These are phyloP conservation scores for Agapornis roseicollis DNA, from an alignment of 2,113 vertebrate genomes.

Conservation along the genomic window DNA sequence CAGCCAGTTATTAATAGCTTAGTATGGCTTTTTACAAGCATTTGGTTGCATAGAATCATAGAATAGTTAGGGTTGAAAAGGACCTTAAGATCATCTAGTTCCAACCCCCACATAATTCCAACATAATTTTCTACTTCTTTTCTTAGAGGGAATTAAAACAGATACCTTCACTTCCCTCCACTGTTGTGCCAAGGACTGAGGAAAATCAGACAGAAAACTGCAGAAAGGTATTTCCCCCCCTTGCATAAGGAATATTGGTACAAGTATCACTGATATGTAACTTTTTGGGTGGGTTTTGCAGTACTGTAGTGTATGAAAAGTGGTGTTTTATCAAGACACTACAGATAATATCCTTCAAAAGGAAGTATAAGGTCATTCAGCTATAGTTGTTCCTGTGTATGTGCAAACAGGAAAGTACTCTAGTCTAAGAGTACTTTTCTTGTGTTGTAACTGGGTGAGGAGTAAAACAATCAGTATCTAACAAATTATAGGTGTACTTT, in stretches of 20 bases:
- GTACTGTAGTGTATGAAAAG: not conserved
- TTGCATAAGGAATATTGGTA: not conserved
- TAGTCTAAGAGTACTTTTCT: not conserved
- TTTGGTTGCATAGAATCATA: not conserved
- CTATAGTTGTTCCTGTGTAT: not conserved
- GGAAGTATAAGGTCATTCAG: not conserved
- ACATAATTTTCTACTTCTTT: not conserved
- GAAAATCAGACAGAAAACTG: constrained; percentile 66
- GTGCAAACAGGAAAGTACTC: not conserved
- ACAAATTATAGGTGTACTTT: not conserved
- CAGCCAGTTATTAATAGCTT: not conserved
- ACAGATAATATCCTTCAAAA: not conserved
- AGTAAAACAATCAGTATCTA: not conserved
- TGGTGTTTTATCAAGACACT: not conserved
- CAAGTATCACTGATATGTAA: not conserved
- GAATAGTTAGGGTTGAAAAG: not conserved
- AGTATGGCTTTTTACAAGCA: not conserved
- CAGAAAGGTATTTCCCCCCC: constrained; percentile 69
- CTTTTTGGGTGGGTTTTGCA: not conserved
- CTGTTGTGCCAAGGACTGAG: constrained; percentile 50
- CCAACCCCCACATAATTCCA: not conserved
- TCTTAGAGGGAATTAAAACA: constrained; percentile 53
- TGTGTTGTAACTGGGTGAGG: not conserved
- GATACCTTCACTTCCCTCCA: constrained; percentile 42
- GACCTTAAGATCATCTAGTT: not conserved